Evolutionary conservation across 2,797 vertebrate species (phyloP), one percentile per base, ranked within the genome.

Genomic region (Enteromius mattozi): DNA sequence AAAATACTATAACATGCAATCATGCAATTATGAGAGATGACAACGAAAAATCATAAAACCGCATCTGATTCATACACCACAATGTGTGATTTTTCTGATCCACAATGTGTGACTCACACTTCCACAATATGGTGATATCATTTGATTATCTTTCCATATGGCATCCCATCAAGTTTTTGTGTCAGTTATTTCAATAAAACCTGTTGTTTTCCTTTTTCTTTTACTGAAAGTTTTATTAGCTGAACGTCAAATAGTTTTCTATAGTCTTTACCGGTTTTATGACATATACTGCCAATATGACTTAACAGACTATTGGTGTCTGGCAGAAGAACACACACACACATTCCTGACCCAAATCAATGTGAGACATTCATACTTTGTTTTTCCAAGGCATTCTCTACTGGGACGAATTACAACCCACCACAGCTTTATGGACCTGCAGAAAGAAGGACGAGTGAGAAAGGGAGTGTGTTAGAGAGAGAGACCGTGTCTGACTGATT

Each of bases 341-440:
- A 66, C 74, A 76, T 88, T 91, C 90, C 93, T 95, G 93, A 91
- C 94, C 87, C 74, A 88, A 90, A 94, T 97, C 95, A 97, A 96
- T 96, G 96, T 93, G 92, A 90, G 90, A 96, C 94, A 96, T 97
- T 98, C 97, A 98, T 95, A 91, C 93, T 91, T 89, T 98, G 95
- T 97, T 98, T 98, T 96, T 94, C 93, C 95, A 96, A 88, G 94
- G 91, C 93, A 94, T 95, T 93, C 94, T 96, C 94, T 90, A 81
- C 94, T 94, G 96, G 95, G 96, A 96, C 94, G 91, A 91, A 94
- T 93, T 91, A 95, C 94, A 94, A 93, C 95, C 93, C 92, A 93
- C 92, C 93, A 92, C 91, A 92, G 93, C 92, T 97, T 97, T 95
- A 97, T 95, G 94, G 96, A 96, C 93, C 93, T 83, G 88, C 90